Base-by-base conservation (phyloP, 2,797 vertebrate genomes). In the Rhabdophis nuchalis region DNA sequence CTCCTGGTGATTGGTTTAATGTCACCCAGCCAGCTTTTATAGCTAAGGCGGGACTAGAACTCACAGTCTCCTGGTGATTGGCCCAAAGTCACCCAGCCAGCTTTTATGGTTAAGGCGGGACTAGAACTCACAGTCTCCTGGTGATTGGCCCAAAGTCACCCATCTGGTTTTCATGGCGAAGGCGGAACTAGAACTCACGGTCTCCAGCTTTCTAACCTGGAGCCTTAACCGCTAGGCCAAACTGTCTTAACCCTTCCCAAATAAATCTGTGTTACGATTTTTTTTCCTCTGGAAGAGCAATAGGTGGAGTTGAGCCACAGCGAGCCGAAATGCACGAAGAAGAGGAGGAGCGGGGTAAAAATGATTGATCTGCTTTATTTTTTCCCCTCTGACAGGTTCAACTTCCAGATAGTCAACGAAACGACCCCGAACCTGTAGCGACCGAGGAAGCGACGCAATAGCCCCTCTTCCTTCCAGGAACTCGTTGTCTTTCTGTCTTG, bases 341-440 rank as follows among this genome's bases (percentile, higher is more conserved):
- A 68, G 3, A 87, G 2, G n/a, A 36, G 14, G n/a, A n/a, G n/a
- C n/a, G 61, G 5, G 29, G 1, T 0, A 36, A 53, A 85, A 94
- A 46, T 54, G 8, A 1, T 88, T 91, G 94, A 25, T 87, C 20
- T 14, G 2, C 20, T 86, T 93, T 16, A 1, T 77, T 77, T 20
- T 95, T 86, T 89, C 92, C 20, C 1, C 25, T 5, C 72, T 95
- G 94, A 90, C 88, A 99, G 98, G 97, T 97, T 1, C 95, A 95
- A 57, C 96, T 97, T 97, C 97, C 96, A 27, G 98, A 98, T 95
- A 96, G 98, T 92, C 98, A 98, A 96, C 96, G 98, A 93, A 98
- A 97, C 97, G 98, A 98, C 96, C 98, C 98, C 95, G 96, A 97
- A 94, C 97, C 98, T 96, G 97, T 97, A 58, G 93, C 96, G 94